Base-by-base conservation (phyloP, 2,888 invertebrate genomes). In the Lissocephala sabroskyi region DNA sequence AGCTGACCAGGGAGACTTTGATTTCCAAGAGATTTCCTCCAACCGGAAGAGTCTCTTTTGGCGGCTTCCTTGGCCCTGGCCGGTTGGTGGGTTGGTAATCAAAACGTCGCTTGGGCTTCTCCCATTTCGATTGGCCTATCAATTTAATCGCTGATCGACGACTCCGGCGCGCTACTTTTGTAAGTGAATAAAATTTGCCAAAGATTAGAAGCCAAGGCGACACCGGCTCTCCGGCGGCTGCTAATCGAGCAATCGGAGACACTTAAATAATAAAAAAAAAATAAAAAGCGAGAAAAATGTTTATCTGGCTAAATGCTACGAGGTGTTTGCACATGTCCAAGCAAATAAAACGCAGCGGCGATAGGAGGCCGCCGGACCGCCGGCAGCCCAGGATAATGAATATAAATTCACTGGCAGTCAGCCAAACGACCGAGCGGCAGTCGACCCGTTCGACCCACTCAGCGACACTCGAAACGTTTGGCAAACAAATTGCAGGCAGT, bases 321-420 rank as follows among this genome's bases (percentile, higher is more conserved):
- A 70, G 63, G 71, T 73, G 71, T 77, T 73, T 73, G 71, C 66
- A 73, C 77, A 77, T 77, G 71, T 73, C 70, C 62, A 63, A 76
- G 63, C 63, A 58, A 50, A 61, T 63, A 66, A 44, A 41, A 43
- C 41, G 56, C 54, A 41, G 40, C 49, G 53, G 40, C 42, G 33
- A 32, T 42, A 18, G 4, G 18, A 18, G 11, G 19, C 33, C 41
- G 30, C 18, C 35, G 41, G 45, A 37, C 30, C 42, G 40, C 32
- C 44, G 28, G 10, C n/a, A 29, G 35, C 18, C n/a, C 62, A 70
- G 70, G 74, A 68, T 71, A 71, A 71, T 73, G 77, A 56, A 76
- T 63, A 71, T 71, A 71, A 71, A 71, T 76, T 61, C 62, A 66
- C 50, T 62, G 56, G 42, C 49, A 33, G 17, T 11, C 39, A n/a